phyloP scores from a whole-genome alignment of 2,113 vertebrate species.

The Etheostoma cragini region DNA sequence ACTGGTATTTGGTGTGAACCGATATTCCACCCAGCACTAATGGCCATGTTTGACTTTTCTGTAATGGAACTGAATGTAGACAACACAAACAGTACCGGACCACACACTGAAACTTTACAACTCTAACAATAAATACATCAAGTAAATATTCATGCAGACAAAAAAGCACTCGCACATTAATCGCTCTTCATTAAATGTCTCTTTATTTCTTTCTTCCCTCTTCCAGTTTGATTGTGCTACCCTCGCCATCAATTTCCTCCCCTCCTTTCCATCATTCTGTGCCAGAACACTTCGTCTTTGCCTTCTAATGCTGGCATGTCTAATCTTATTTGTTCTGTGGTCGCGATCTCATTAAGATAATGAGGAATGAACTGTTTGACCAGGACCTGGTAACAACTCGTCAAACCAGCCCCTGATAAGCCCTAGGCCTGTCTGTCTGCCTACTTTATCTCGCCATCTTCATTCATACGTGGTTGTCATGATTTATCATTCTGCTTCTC shows the following conservation, averaged over 20 bases:
- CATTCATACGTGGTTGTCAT: conserved; percentile 11
- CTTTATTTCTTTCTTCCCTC: neutral
- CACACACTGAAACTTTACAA: neutral
- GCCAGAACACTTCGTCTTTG: conserved; percentile 39
- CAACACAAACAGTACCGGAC: neutral
- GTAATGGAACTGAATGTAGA: neutral
- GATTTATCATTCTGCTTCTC: conserved; percentile 30
- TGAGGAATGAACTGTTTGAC: conserved; percentile 70
- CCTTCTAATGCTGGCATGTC: conserved; percentile 42
- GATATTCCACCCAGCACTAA: too few relatives aligned
- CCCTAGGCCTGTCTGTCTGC: conserved; percentile 34
- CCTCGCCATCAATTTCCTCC: conserved; percentile 32
- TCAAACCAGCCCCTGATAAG: conserved; percentile 63
- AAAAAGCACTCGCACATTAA: neutral
- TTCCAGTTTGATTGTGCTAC: conserved; percentile 25
- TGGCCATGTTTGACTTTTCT: neutral
- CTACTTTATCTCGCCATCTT: conserved; percentile 31
- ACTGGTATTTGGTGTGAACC: too few relatives aligned
- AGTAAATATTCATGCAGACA: neutral
- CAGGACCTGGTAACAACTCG: conserved; percentile 58
- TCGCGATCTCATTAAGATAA: conserved; percentile 79
- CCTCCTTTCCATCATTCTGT: conserved; percentile 33
- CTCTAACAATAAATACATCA: neutral
- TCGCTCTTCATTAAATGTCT: neutral
- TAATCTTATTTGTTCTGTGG: conserved; percentile 59